Evolutionary conservation across 2,797 vertebrate genomes (phyloP).

Genomic region (Phoeniculus purpureus): DNA sequence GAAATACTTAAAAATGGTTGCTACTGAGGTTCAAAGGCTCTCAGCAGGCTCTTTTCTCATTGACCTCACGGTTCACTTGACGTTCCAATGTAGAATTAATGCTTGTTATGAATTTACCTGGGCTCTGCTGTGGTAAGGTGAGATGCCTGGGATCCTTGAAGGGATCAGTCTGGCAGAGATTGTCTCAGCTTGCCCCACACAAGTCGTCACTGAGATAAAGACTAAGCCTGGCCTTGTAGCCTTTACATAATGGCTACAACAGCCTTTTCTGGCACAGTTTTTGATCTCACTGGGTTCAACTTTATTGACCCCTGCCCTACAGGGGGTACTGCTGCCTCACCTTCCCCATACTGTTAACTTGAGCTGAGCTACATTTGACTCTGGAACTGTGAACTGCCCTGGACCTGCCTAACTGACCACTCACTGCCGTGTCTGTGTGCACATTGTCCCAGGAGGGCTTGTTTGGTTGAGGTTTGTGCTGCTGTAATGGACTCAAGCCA

Average conservation of each 20-base stretch:
- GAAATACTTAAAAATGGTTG: not conserved
- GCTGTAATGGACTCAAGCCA: not conserved
- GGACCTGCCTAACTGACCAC: too few relatives aligned
- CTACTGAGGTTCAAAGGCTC: not conserved
- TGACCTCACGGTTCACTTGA: not conserved
- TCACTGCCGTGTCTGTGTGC: accelerated
- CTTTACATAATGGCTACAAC: not conserved
- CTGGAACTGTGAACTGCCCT: not conserved
- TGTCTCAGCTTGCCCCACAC: accelerated
- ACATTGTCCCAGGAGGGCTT: not conserved
- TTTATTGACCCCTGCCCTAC: not conserved
- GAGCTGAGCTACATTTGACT: not conserved
- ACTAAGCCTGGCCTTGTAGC: not conserved
- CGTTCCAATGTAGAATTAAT: not conserved
- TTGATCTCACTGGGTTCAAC: not conserved
- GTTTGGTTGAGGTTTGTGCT: not conserved
- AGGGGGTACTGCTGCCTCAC: not conserved
- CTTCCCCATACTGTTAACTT: not conserved
- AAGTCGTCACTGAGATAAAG: not conserved
- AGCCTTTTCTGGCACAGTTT: not conserved
- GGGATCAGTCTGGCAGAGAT: accelerated
- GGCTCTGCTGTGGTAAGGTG: accelerated
- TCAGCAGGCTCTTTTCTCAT: not conserved
- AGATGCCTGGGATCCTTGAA: not conserved
- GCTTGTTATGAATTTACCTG: not conserved